Base-by-base conservation (phyloP, 2,888 invertebrate genomes). In the Anticlea derivata region DNA sequence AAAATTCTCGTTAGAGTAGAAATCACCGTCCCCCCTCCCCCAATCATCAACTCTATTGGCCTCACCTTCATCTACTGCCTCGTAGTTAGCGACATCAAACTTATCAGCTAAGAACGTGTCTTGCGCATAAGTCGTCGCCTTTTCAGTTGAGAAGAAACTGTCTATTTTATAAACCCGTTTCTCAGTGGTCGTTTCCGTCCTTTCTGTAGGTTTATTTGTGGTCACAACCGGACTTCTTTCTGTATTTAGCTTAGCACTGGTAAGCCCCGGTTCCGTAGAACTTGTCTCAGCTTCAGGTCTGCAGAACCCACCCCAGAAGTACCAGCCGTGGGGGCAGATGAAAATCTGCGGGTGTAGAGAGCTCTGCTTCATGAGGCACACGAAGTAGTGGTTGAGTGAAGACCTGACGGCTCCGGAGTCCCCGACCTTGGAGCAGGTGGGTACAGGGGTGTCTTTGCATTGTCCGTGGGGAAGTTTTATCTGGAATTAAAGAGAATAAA, bases 21-120 rank as follows among this genome's bases (percentile, higher is more conserved):
- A 61, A 44, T 73, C 74, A 10, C 75, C 74, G 48, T 78, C 73
- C 7, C 17, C 17, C 2, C 17, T 4, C 17, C 17, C 2, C 2
- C 4, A 3, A 17, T 17, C 17, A 17, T 17, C 4, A 4, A 17
- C 4, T 4, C 17, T 17, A 3, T 4, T 4, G 4, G 17, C 17
- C 2, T 17, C 24, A 24, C 52, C 70, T 7, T 84, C 80, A 43
- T 85, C 86, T 0, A 68, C 66, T 0, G 75, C 58, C 20, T 80
- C 84, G 46, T 88, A 88, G 56, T 86, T 81, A 0, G 78, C 64
- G 6, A 88, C 46, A 68, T 87, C 85, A 33, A 83, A 81, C 55
- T 78, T 88, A 57, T 89, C 89, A 5, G 90, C 89, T 41, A 90
- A 65, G 53, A 90, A 90, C 0, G 83, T 83, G n/a, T 90, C 89